These are phyloP conservation scores for Sepiola atlantica DNA, from an alignment of 2,888 invertebrate genomes.

Conservation along the genomic window DNA sequence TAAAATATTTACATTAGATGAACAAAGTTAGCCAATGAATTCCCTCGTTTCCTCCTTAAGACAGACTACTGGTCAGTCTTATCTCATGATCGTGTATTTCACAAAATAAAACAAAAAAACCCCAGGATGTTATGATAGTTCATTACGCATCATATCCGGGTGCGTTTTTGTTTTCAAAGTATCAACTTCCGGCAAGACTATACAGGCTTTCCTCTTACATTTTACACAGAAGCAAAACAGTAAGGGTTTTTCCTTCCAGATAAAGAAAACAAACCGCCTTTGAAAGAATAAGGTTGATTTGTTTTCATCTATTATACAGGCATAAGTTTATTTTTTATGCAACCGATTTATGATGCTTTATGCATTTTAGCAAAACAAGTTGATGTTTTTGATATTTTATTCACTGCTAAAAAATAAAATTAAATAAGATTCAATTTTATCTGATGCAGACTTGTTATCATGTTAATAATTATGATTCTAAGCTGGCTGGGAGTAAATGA, in stretches of 20 bases:
- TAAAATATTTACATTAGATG: not conserved
- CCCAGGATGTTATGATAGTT: not conserved
- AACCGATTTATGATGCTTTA: not conserved
- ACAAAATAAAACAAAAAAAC: not conserved
- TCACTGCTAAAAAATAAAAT: too few relatives aligned
- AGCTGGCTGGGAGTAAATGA: too few relatives aligned
- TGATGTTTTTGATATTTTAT: too few relatives aligned
- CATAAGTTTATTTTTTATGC: not conserved
- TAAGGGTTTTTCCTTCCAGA: not conserved
- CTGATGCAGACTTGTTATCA: too few relatives aligned
- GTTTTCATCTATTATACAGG: not conserved
- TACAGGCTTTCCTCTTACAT: not conserved
- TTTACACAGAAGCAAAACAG: not conserved
- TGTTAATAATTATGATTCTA: too few relatives aligned
- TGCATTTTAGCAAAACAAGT: not conserved
- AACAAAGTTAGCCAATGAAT: not conserved
- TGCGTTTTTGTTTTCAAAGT: not conserved
- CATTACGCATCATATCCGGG: not conserved
- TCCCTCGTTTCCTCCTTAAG: not conserved
- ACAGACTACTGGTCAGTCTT: not conserved
- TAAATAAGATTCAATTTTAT: too few relatives aligned
- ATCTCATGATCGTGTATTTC: not conserved
- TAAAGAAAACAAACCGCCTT: not conserved
- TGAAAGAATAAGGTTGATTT: not conserved
- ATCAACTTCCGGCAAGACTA: not conserved